Evolutionary conservation across 92 coral and sea anemone genomes (phyloP).

Genomic region (Zoanthus sansibaricus): DNA sequence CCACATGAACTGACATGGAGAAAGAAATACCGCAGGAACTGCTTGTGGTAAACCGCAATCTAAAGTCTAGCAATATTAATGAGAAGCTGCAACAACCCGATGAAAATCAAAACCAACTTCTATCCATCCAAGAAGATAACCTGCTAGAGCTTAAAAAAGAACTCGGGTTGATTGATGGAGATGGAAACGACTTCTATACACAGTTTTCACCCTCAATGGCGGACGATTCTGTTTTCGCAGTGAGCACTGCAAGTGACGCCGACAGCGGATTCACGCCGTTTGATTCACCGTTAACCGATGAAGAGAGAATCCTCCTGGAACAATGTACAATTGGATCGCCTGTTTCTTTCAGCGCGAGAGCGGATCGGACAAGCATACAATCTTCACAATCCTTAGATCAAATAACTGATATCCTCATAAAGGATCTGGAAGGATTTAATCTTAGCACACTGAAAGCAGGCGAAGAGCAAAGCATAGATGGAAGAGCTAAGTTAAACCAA

Average conservation of each 20-base stretch:
- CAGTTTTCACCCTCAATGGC: constrained; percentile 45
- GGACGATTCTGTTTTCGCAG: constrained; percentile 33
- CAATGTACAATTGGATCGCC: constrained; percentile 82
- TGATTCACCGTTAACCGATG: constrained; percentile 84
- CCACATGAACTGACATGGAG: constrained; percentile 15
- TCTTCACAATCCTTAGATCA: constrained; percentile 84
- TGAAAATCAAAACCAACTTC: constrained; percentile 52
- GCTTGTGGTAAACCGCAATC: constrained; percentile 30
- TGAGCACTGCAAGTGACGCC: constrained; percentile 45
- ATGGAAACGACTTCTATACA: constrained; percentile 59
- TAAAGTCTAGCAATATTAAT: constrained; percentile 32
- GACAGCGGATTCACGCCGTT: constrained; percentile 73
- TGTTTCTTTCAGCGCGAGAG: constrained; percentile 49
- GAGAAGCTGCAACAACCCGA: constrained; percentile 42
- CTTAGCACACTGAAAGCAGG: background rate
- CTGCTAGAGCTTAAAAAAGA: constrained; percentile 81
- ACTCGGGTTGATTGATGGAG: constrained; percentile 72
- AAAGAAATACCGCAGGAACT: background rate
- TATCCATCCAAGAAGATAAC: constrained; percentile 78
- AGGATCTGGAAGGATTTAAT: constrained; percentile 73
- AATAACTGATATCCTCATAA: constrained; percentile 81
- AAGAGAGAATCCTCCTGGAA: constrained; percentile 78
- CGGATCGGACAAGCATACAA: constrained; percentile 63
- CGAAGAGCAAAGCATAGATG: background rate
- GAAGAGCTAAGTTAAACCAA: constrained; percentile 3